A percentile compares a stretch with the other conserved stretches of the same genome.
Conservation (phyloP, 2,888 invertebrate genomes). For the Tachina fera region DNA sequence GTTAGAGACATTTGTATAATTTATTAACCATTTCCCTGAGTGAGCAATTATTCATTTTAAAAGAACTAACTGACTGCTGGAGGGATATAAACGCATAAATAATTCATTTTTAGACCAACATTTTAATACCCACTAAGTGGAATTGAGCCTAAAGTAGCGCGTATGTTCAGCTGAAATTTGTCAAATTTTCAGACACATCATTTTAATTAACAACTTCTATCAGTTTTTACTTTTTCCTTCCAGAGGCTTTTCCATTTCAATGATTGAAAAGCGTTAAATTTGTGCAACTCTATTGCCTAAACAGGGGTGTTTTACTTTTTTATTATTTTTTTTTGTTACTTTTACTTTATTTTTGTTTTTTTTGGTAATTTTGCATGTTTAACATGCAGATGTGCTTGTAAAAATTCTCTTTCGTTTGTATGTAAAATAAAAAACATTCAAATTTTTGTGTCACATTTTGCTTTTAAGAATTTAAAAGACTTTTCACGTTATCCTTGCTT, state of each 20-base stretch:
- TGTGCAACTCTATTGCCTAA: background rate
- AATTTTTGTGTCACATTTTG: conserved; percentile 60
- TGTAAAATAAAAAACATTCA: background rate
- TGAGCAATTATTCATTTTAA: conserved; percentile 74
- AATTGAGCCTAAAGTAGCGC: conserved; percentile 7
- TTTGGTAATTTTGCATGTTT: conserved; percentile 48
- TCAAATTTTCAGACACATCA: conserved; percentile 67
- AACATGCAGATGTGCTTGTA: conserved; percentile 67
- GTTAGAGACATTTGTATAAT: conserved; percentile 69
- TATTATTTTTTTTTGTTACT: background rate
- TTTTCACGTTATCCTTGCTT: conserved; percentile 37
- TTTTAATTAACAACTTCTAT: conserved; percentile 54
- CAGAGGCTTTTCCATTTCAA: conserved; percentile 23
- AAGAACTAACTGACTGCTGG: background rate
- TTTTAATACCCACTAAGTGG: background rate
- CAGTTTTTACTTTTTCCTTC: conserved; percentile 14
- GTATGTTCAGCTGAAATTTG: conserved; percentile 55
- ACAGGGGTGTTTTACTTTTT: background rate
- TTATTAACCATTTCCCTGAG: conserved; percentile 76
- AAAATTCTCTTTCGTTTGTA: background rate
- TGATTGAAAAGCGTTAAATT: conserved; percentile 69
- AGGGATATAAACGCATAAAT: conserved; percentile 48
- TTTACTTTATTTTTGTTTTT: conserved; percentile 30
- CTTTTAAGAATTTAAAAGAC: conserved; percentile 41
- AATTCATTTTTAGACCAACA: conserved; percentile 20